Conservation (phyloP, 2,797 vertebrate genomes). For the Thripadectes ignobilis region DNA sequence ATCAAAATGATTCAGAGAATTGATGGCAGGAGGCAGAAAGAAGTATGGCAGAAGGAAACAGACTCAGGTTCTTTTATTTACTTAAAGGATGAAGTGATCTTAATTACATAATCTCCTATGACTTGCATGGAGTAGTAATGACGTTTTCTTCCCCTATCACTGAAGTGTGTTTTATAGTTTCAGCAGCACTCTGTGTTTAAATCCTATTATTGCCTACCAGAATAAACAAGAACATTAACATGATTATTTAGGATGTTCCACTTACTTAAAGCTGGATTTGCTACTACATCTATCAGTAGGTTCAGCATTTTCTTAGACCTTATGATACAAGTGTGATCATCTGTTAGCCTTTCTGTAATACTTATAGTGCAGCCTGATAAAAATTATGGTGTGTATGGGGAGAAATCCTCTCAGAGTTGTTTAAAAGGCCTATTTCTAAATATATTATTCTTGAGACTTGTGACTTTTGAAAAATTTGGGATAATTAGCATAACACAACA, state of each 20-base stretch:
- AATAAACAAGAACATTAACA: slow-evolving; percentile 33
- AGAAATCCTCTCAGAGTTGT: not conserved
- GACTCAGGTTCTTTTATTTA: not conserved
- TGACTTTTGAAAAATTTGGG: not conserved
- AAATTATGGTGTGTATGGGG: not conserved
- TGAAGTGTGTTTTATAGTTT: not conserved
- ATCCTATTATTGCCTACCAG: slow-evolving; percentile 10
- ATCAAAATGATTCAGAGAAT: not conserved
- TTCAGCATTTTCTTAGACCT: not conserved
- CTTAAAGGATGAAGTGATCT: not conserved
- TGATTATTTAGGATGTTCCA: not conserved
- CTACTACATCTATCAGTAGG: not conserved
- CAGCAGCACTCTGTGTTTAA: not conserved
- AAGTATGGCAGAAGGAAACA: not conserved
- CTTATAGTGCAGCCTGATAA: not conserved
- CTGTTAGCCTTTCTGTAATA: not conserved
- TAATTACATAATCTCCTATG: slow-evolving; percentile 8
- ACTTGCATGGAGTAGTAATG: not conserved
- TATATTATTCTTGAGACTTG: not conserved
- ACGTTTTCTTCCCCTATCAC: not conserved
- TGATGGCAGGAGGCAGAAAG: not conserved
- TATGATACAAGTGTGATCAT: not conserved
- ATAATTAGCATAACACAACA: not conserved
- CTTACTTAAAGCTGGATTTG: slow-evolving; percentile 5
- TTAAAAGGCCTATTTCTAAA: not conserved